Evolutionary conservation across 2,888 invertebrate species (phyloP), one percentile per base, ranked within the genome.

Genomic region (Steinernema hermaphroditum): DNA sequence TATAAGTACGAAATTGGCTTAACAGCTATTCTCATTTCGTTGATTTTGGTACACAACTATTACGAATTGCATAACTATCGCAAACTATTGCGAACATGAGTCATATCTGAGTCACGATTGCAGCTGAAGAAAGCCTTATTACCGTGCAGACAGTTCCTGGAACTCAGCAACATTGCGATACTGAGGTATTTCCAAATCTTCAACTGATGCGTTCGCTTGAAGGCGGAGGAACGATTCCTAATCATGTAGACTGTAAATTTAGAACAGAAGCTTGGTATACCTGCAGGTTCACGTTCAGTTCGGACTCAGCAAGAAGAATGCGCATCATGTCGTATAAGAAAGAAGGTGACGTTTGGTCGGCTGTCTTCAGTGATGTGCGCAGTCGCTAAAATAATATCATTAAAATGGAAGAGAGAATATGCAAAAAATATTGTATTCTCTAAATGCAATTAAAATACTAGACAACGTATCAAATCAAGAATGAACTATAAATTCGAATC

Each of bases 151-250:
- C n/a, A 85, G 73, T 50, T 81, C 82, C 68, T 76, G 76, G 72
- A 83, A 85, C 69, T 85, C 80, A 24, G 76, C 54, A 27, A 82
- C 74, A 19, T 83, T 76, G n/a, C 81, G 79, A 54, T 78, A 78
- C 22, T 82, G 80, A 41, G 77, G 77, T 34, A 85, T 72, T 70
- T 80, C 76, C 43, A 86, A 75, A 70, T 85, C 85, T 68, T 83
- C 83, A 22, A 78, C 78, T 14, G 85, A 80, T 2, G 84, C 83
- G 24, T 78, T 79, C 22, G 82, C 80, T 70, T 85, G 86, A 83
- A 85, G 80, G 49, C 85, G 79, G 34, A 85, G 77, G 70, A 79
- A 85, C 2, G 86, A 80, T 73, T 85, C 86, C 82, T 85, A 73
- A 73, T 75, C 57, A 29, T 43, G 37, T 9, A 2, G 22, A 27